Conservation (phyloP, 2,888 invertebrate genomes). For the Cinara cedri region DNA sequence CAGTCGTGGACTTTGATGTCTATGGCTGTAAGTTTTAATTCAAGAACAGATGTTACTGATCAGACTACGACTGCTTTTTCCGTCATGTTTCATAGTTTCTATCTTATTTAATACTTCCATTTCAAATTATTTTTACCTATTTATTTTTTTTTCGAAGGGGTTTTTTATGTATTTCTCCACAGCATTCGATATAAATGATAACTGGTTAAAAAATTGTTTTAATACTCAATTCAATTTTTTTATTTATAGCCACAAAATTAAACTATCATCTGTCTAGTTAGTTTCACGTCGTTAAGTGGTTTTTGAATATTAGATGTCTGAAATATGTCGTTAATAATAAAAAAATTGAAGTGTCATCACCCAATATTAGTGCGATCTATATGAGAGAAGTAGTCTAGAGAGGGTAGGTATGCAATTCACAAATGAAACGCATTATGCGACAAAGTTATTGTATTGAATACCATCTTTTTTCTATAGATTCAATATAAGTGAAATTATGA, state of each 20-base stretch:
- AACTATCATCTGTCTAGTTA: conserved; percentile 17
- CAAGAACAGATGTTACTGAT: too few species aligned
- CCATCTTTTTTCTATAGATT: not conserved
- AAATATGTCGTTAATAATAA: conserved; percentile 29
- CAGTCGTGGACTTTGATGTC: too few species aligned
- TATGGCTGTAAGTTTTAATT: too few species aligned
- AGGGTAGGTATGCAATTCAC: not conserved
- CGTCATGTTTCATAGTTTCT: too few species aligned
- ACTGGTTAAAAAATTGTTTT: conserved; percentile 6
- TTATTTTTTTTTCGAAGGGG: too few species aligned
- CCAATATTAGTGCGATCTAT: not conserved
- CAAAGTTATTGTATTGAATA: not conserved
- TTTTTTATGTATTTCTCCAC: not conserved
- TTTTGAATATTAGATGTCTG: conserved; percentile 17
- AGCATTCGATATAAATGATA: not conserved
- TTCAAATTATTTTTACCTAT: too few species aligned
- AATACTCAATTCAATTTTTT: not conserved
- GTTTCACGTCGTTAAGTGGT: conserved; percentile 19
- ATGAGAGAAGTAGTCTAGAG: not conserved
- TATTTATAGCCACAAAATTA: not conserved
- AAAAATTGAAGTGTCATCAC: conserved; percentile 10
- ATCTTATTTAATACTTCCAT: too few species aligned
- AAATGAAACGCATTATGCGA: conserved; percentile 2
- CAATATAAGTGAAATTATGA: not conserved
- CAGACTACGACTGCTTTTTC: too few species aligned